Evolutionary conservation across 1,140 invertebrate species (phyloP).

Genomic region (Asobara japonica): DNA sequence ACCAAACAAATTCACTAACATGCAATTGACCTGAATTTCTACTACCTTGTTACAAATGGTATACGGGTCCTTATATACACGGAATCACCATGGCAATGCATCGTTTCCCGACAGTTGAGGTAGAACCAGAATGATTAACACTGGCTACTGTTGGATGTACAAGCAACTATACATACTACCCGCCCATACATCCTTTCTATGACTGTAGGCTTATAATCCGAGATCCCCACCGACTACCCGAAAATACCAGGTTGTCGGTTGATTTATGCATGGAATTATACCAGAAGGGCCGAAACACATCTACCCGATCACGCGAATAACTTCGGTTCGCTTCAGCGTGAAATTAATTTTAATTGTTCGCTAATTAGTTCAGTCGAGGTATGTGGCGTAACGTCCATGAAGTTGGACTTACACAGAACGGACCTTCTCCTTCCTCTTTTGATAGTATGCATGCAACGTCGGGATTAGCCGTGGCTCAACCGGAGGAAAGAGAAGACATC

Average conservation of each 20-base stretch:
- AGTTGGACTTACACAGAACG: not conserved
- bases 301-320: constrained; percentile 41
- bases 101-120: not conserved
- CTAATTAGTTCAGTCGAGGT: constrained; percentile 48
- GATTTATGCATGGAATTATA: constrained; percentile 8
- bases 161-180: not conserved
- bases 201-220: not conserved
- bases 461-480: not conserved
- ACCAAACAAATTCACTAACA: not conserved
- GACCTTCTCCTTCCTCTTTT: not conserved
- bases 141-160: not conserved
- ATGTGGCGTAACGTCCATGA: constrained; percentile 22
- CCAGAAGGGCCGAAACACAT: not conserved
- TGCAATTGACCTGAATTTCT: not conserved
- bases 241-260: constrained; percentile 11
- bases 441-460: constrained; percentile 8
- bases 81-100: constrained; percentile 3
- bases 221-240: not conserved
- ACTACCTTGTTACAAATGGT: not conserved
- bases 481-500: not conserved
- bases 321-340: constrained; percentile 37
- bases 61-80: not conserved
- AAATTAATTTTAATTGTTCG: constrained; percentile 55
- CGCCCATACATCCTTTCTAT: not conserved
- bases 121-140: not conserved